These are phyloP conservation scores for Diogma glabrata DNA, from an alignment of 2,888 invertebrate genomes.

Conservation along the genomic window DNA sequence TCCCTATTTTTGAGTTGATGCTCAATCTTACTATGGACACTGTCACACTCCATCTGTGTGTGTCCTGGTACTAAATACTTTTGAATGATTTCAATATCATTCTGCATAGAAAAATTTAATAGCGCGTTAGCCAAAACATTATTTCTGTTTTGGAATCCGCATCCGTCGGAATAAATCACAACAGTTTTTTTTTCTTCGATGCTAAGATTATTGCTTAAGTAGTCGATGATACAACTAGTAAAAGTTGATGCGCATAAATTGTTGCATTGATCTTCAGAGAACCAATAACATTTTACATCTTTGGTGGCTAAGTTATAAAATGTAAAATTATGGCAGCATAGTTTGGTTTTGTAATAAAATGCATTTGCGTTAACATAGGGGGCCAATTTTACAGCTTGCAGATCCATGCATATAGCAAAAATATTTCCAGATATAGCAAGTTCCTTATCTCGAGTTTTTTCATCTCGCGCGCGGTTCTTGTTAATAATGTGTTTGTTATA, in stretches of 20 bases:
- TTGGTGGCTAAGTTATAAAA: too few species aligned
- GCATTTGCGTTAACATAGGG: neutral
- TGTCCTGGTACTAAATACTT: neutral
- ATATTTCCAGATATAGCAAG: neutral
- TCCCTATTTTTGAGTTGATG: constrained; percentile 3
- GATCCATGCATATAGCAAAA: neutral
- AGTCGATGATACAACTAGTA: too few species aligned
- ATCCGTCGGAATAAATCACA: neutral
- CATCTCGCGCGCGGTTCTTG: neutral
- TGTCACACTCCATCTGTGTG: neutral
- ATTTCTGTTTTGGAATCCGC: neutral
- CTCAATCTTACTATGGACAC: constrained; percentile 2
- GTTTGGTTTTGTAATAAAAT: neutral
- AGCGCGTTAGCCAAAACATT: neutral
- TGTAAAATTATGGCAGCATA: too few species aligned
- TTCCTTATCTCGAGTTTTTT: neutral
- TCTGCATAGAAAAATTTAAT: neutral
- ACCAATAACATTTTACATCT: too few species aligned
- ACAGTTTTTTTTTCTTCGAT: too few species aligned
- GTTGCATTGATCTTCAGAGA: too few species aligned
- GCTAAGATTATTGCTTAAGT: too few species aligned
- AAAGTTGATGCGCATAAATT: too few species aligned
- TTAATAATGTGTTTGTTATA: constrained; percentile 1
- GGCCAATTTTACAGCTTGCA: neutral
- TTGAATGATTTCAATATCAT: neutral